A percentile compares a stretch with the other conserved stretches of the same genome.
These are phyloP conservation scores for Agriopis marginaria DNA, from an alignment of 2,888 invertebrate genomes.

Conservation along the genomic window DNA sequence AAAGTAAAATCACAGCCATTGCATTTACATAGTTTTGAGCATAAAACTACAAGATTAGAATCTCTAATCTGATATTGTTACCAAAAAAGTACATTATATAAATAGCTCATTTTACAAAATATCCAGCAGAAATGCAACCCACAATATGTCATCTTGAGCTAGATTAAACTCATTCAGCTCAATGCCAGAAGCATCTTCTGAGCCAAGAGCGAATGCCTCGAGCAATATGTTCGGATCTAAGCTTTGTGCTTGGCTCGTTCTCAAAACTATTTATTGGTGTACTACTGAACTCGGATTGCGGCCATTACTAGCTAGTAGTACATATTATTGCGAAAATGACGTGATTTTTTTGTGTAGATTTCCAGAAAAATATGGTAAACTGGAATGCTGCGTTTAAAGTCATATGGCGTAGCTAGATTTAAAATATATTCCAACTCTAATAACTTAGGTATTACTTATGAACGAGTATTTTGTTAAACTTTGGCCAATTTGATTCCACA, in stretches of 20 bases:
- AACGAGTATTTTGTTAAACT: too few relatives aligned
- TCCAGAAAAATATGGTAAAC: too few relatives aligned
- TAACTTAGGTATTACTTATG: too few relatives aligned
- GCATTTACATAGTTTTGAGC: too few relatives aligned
- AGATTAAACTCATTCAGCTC: slow-evolving; percentile 40
- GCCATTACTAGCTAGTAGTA: background rate
- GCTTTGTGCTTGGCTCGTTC: slow-evolving; percentile 40
- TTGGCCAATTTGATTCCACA: too few relatives aligned
- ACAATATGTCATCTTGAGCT: slow-evolving; percentile 25
- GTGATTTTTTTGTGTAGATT: background rate
- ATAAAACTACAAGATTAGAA: too few relatives aligned
- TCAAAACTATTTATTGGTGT: slow-evolving; percentile 48
- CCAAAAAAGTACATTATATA: background rate
- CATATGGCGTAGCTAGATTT: too few relatives aligned
- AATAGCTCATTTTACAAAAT: background rate
- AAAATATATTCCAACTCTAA: too few relatives aligned
- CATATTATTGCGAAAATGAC: background rate
- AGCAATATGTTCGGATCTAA: slow-evolving; percentile 46
- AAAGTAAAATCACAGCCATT: too few relatives aligned
- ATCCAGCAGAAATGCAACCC: slow-evolving; percentile 6
- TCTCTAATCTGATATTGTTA: background rate
- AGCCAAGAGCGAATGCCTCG: slow-evolving; percentile 37
- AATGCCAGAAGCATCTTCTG: slow-evolving; percentile 40
- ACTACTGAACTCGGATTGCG: slow-evolving; percentile 2
- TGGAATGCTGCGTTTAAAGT: too few relatives aligned